Conservation (phyloP, 2,797 vertebrate species). For the Parambassis ranga region DNA sequence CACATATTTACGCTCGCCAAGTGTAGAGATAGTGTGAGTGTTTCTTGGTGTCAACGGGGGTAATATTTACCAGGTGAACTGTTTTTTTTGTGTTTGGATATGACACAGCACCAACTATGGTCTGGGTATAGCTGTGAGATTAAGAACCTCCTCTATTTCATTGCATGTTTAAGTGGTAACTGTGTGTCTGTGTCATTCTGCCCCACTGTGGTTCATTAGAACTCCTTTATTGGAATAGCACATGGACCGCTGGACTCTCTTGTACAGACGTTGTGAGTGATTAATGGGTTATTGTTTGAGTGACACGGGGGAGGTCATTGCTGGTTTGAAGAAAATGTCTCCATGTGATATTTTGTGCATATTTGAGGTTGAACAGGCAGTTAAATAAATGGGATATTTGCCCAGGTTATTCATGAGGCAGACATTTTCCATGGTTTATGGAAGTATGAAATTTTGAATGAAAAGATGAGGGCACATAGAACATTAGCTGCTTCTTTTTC, state of each 20-base stretch:
- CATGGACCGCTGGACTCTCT: slow-evolving; percentile 21
- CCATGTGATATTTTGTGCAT: slow-evolving; percentile 47
- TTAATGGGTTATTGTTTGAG: slow-evolving; percentile 46
- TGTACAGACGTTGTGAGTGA: slow-evolving; percentile 15
- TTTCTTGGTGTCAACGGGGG: slow-evolving; percentile 1
- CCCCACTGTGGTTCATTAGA: slow-evolving; percentile 16
- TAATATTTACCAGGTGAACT: slow-evolving; percentile 10
- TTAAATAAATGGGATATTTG: slow-evolving; percentile 49
- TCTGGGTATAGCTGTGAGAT: slow-evolving; percentile 2
- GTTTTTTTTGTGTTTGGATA: slow-evolving; percentile 11
- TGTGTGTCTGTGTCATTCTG: slow-evolving; percentile 11
- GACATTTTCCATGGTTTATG: slow-evolving; percentile 54
- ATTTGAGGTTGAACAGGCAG: slow-evolving; percentile 55
- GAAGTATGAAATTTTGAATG: slow-evolving; percentile 51
- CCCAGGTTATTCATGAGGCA: slow-evolving; percentile 45
- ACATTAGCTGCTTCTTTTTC: slow-evolving; percentile 22
- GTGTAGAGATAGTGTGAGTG: background rate
- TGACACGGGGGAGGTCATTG: slow-evolving; percentile 40
- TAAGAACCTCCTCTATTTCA: slow-evolving; percentile 15
- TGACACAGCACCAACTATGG: background rate
- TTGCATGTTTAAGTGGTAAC: slow-evolving; percentile 4
- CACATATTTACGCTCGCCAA: slow-evolving; percentile 14
- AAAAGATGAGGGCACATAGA: slow-evolving; percentile 34
- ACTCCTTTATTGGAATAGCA: slow-evolving; percentile 38
- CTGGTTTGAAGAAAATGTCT: slow-evolving; percentile 41